Conservation (phyloP, 2,113 vertebrate genomes). For the Cyanoderma ruficeps region DNA sequence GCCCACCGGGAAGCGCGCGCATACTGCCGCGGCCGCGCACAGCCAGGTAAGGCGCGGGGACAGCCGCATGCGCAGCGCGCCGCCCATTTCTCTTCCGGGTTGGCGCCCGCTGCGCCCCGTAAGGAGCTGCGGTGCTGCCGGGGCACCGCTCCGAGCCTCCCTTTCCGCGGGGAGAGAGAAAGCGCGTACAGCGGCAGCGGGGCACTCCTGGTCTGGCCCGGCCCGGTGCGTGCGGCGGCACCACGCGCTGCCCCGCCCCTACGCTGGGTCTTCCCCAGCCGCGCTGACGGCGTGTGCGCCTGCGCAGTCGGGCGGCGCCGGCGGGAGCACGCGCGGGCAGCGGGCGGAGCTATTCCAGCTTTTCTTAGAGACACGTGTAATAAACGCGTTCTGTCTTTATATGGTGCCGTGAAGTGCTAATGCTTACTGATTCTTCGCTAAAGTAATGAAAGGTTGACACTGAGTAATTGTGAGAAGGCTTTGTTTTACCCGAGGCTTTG, state of each 20-base stretch:
- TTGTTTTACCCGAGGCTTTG: not conserved
- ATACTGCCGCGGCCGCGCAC: rapidly evolving
- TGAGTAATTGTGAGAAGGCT: not conserved
- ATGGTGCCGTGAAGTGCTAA: rapidly evolving
- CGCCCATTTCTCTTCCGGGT: not conserved
- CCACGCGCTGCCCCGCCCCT: too few species aligned
- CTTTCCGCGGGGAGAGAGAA: not conserved
- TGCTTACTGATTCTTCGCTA: rapidly evolving
- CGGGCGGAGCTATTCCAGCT: rapidly evolving
- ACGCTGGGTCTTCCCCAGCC: rapidly evolving
- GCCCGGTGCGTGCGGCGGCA: not conserved
- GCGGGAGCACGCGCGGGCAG: rapidly evolving
- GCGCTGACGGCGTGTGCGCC: not conserved
- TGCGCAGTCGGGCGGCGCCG: not conserved
- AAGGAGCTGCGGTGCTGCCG: not conserved
- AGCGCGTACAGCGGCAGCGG: too few species aligned
- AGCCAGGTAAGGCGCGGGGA: not conserved
- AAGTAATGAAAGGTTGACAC: rapidly evolving
- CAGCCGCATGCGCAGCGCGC: not conserved
- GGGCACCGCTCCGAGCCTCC: not conserved
- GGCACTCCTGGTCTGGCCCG: not conserved
- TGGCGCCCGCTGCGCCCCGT: not conserved
- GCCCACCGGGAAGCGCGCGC: rapidly evolving
- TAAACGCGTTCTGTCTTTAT: rapidly evolving
- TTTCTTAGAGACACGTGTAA: rapidly evolving